Base-by-base conservation (phyloP, 2,888 invertebrate genomes). In the Asteroscopus sphinx region DNA sequence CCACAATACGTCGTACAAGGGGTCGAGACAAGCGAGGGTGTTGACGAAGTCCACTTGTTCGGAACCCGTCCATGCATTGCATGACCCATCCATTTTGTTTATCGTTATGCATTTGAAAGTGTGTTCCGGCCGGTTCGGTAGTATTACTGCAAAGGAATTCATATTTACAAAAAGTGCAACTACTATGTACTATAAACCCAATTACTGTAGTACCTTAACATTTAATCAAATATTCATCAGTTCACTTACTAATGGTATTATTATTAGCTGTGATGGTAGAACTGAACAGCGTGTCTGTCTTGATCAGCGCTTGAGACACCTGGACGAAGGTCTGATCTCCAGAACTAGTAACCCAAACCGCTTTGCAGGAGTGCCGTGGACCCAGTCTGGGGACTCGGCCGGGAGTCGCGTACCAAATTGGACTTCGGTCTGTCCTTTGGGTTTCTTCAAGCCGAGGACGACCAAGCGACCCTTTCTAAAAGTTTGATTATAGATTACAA, bases 261-360 rank as follows among this genome's bases (percentile, higher is more conserved):
- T 96, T 96, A 85, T 98, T 98, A 8, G 98, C 98, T 70, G 98
- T 97, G 37, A 99, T 97, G 53, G 97, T 98, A 21, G 98, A 97
- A 77, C 97, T 97, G 40, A 97, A 96, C 56, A 99, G 95, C 80
- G 97, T 98, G 70, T 98, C 97, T 0, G 98, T 97, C 87, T 98
- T 99, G 66, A 99, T 98, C n/a, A 98, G 94, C 1, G 97, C 96
- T 88, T 99, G 98, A 72, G 99, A 98, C 49, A 99, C 96, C 88
- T 98, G 98, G 44, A 99, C 95, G 84, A 98, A 98, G 1, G 99
- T 99, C 90, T 98, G 98, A 93, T 99, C 99, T 0, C 98, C 99
- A n/a, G 98, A 97, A 3, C 99, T 99, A 0, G 98, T 97, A 12
- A 99, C 96, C 98, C 98, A 99, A 0, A 98, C 98, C 0, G 98